phyloP scores from a whole-genome alignment of 2,797 vertebrate genomes.

The Esox masquinongy region DNA sequence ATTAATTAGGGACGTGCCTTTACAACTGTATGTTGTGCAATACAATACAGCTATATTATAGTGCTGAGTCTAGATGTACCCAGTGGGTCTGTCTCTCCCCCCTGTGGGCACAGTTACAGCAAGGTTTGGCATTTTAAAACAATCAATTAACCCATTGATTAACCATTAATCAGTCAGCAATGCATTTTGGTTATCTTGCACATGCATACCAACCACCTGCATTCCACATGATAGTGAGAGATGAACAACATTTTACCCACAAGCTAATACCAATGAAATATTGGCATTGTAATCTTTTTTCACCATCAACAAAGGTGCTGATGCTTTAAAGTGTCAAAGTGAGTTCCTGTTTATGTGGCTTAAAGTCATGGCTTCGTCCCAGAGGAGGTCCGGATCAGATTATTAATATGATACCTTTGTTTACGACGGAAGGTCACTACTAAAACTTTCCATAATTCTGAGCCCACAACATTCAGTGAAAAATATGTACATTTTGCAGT shows the following conservation, averaged over 20 bases:
- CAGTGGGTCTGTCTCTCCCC: neutral
- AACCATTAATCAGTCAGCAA: neutral
- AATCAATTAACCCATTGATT: neutral
- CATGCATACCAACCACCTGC: neutral
- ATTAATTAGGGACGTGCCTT: neutral
- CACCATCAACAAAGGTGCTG: slow-evolving; percentile 67
- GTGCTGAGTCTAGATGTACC: neutral
- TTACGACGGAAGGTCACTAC: slow-evolving; percentile 60
- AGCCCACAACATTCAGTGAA: slow-evolving; percentile 52
- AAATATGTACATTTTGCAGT: slow-evolving; percentile 67
- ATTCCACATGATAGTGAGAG: neutral
- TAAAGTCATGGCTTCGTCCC: slow-evolving; percentile 72
- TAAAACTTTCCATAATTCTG: slow-evolving; percentile 37
- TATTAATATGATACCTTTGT: slow-evolving; percentile 67
- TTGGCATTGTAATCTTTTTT: slow-evolving; percentile 58
- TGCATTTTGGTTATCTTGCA: neutral
- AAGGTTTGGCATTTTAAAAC: neutral
- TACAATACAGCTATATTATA: neutral
- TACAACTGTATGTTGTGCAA: neutral
- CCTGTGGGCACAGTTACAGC: neutral
- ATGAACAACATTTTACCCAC: neutral
- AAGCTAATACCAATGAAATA: slow-evolving; percentile 32
- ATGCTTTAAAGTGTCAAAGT: slow-evolving; percentile 74
- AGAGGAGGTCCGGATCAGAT: slow-evolving; percentile 68
- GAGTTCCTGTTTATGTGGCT: slow-evolving; percentile 70